Percentiles rank a stretch among this genome's conserved stretches.
phyloP scores from a whole-genome alignment of 1,140 invertebrate genomes.

The Physella acuta region DNA sequence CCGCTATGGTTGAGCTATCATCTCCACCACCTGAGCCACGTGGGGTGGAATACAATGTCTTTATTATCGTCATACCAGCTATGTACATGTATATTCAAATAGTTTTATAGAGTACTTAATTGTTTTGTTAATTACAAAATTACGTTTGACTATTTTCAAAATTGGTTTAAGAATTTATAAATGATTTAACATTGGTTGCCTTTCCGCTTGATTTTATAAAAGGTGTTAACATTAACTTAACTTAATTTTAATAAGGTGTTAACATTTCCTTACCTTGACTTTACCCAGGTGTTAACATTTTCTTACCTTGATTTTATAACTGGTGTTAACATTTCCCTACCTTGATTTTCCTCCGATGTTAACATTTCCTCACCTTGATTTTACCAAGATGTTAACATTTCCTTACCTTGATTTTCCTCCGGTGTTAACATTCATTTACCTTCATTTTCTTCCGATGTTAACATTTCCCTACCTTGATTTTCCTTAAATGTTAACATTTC shows the following conservation, averaged over 20 bases:
- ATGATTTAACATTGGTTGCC: too few species aligned
- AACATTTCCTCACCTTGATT: not conserved
- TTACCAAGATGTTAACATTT: not conserved
- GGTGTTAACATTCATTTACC: constrained; percentile 32
- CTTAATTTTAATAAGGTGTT: not conserved
- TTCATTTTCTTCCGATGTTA: too few species aligned
- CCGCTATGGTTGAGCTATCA: not conserved
- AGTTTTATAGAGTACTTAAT: too few species aligned
- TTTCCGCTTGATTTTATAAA: too few species aligned
- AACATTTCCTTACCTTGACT: not conserved
- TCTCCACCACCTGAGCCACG: constrained; percentile 15
- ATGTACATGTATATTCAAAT: too few species aligned
- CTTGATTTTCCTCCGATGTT: not conserved
- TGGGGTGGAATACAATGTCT: too few species aligned
- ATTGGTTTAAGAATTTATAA: too few species aligned
- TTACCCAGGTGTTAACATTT: not conserved
- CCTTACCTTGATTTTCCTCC: constrained; percentile 33
- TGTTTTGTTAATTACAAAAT: too few species aligned
- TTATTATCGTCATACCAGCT: too few species aligned
- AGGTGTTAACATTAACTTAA: not conserved
- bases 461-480: too few species aligned
- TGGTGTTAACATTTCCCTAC: not conserved
- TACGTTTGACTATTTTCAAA: too few species aligned
- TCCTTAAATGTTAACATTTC: too few species aligned
- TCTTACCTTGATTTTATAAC: not conserved